Conservation (phyloP, 2,797 vertebrate species). For the Helostoma temminkii region DNA sequence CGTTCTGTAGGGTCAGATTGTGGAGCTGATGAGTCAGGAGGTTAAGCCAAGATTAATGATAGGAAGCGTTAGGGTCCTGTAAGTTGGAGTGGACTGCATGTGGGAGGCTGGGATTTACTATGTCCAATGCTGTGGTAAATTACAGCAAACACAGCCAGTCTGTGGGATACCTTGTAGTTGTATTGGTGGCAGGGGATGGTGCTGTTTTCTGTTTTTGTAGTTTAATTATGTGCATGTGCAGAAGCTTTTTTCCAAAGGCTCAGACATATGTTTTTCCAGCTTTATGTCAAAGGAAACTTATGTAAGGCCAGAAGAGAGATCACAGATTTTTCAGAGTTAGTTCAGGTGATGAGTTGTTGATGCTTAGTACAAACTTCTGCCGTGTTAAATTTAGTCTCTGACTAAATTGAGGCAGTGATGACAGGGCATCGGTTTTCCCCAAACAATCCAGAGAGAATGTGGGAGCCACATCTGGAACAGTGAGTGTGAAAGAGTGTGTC, state of each 20-base stretch:
- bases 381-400: conserved; percentile 7
- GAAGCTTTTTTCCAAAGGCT: conserved; percentile 1
- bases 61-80: conserved; percentile 1
- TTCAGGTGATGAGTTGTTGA: neutral
- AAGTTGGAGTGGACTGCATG: conserved; percentile 39
- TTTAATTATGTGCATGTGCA: no score
- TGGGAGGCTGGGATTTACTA: conserved; percentile 35
- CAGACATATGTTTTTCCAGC: conserved; percentile 1
- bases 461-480: no score
- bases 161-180: conserved; percentile 28
- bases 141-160: conserved; percentile 6
- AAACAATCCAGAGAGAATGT: no score
- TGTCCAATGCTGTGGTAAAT: conserved; percentile 26
- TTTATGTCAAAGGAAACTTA: conserved; percentile 15
- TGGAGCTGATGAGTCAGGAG: conserved; percentile 33
- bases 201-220: no score
- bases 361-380: neutral
- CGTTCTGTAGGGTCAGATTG: conserved; percentile 17
- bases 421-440: neutral
- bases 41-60: conserved; percentile 55
- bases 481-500: no score
- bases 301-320: conserved; percentile 2
- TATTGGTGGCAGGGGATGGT: no score
- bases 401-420: conserved; percentile 6
- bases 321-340: neutral